phyloP scores from a whole-genome alignment of 2,797 vertebrate species.

The Morus bassanus region DNA sequence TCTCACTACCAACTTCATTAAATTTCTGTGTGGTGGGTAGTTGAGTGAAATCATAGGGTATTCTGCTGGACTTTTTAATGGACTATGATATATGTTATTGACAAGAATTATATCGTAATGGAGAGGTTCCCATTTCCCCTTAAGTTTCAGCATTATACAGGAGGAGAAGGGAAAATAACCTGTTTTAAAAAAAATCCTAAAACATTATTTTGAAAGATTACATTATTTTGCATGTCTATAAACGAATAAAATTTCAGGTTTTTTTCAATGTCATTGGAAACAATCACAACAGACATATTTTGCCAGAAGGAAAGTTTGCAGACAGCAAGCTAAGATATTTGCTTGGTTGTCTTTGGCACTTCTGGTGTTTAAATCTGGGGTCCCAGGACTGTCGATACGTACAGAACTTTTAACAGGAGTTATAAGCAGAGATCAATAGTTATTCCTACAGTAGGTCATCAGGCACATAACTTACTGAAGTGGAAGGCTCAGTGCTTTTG shows the following conservation, averaged over 20 bases:
- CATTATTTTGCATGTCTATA: background rate
- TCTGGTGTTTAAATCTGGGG: background rate
- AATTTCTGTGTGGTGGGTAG: background rate
- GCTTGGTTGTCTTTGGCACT: background rate
- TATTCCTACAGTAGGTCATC: constrained; percentile 16
- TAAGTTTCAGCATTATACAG: background rate
- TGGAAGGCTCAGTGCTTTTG: constrained; percentile 24
- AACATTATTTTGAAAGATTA: background rate
- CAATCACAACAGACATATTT: background rate
- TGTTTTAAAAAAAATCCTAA: background rate
- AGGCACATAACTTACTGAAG: constrained; percentile 28
- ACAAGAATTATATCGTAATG: background rate
- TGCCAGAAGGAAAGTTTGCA: background rate
- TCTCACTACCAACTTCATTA: background rate
- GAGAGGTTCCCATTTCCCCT: background rate
- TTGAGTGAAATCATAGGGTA: background rate
- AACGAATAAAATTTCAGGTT: background rate
- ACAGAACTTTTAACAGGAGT: background rate
- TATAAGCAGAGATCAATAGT: constrained; percentile 40
- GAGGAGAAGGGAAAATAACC: background rate
- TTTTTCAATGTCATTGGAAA: background rate
- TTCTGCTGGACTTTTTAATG: background rate
- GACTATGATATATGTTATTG: background rate
- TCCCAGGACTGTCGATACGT: background rate
- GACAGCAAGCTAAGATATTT: background rate